These are phyloP conservation scores for Pachycephus smyrnensis DNA, from an alignment of 2,888 invertebrate genomes.

Conservation along the genomic window DNA sequence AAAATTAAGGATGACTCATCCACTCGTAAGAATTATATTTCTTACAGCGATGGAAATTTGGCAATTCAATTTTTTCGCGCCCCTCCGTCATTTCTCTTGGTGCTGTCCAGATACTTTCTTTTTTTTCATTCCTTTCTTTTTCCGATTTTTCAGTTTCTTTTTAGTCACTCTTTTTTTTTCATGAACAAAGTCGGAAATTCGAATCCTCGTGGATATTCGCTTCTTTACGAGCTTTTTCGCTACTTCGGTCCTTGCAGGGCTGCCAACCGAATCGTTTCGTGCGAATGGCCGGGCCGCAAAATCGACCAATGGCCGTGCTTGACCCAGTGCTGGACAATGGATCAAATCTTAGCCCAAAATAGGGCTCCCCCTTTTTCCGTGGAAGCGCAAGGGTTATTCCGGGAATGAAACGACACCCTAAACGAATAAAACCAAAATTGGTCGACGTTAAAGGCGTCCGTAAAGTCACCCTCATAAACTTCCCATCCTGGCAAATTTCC, in stretches of 20 bases:
- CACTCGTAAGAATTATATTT: neutral
- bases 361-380: slow-evolving; percentile 32
- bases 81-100: too few species aligned
- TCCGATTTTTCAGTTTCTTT: too few species aligned
- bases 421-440: slow-evolving; percentile 48
- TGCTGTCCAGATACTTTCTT: too few species aligned
- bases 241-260: neutral
- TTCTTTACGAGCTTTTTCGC: neutral
- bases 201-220: neutral
- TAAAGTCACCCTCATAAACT: slow-evolving; percentile 38
- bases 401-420: slow-evolving; percentile 35
- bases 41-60: neutral
- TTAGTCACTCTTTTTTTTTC: too few species aligned
- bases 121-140: too few species aligned
- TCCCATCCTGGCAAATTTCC: slow-evolving; percentile 13
- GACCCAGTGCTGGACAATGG: neutral
- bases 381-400: slow-evolving; percentile 52
- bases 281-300: neutral
- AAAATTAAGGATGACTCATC: neutral
- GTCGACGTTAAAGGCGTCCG: slow-evolving; percentile 23
- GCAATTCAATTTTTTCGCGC: neutral
- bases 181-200: neutral
- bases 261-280: neutral
- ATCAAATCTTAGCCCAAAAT: slow-evolving; percentile 37
- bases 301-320: neutral